Base-by-base conservation (phyloP, 2,113 vertebrate species). In the Gymnocephalus cernua region DNA sequence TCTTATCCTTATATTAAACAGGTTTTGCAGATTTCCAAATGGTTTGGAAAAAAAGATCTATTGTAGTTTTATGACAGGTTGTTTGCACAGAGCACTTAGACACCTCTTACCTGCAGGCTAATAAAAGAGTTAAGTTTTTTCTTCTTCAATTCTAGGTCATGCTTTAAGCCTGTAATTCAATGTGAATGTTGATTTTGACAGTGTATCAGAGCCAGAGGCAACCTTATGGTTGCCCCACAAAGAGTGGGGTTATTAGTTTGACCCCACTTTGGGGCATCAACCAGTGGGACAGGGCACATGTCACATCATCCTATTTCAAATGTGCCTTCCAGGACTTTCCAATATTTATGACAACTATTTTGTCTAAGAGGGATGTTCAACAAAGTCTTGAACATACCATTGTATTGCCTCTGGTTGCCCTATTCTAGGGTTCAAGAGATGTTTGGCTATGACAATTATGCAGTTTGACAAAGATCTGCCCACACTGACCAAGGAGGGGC, bases 401-500 rank as follows among this genome's bases (percentile, higher is more conserved):
- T 65, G 59, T 25, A 48, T 48, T 44, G 82, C 86, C 82, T 80
- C 50, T 47, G 72, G 92, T 73, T 56, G 35, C 38, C 73, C 84
- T 10, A 47, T 41, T 76, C 44, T 48, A 66, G 58, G 66, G 78
- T 82, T 79, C 45, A 78, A 71, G 71, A 70, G 59, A 64, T 85
- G 38, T 74, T 80, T 88, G 65, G 25, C 66, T 57, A 65, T 92
- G 90, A 89, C 77, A 72, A 69, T 87, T 62, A 93, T 50, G 16
- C 45, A 80, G 74, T 89, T 88, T 93, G 93, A 93, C 90, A 92
- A 90, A 93, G 84, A 84, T 80, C 78, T 82, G 82, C 78, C 85
- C 56, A 80, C 74, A 68, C 56, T 63, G 27, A 78, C 76, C 86
- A 75, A 63, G 35, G 23, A 85, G 83, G 59, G 77, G 80, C 27